Conservation (phyloP, 2,888 invertebrate species). For the Rosalia funebris region DNA sequence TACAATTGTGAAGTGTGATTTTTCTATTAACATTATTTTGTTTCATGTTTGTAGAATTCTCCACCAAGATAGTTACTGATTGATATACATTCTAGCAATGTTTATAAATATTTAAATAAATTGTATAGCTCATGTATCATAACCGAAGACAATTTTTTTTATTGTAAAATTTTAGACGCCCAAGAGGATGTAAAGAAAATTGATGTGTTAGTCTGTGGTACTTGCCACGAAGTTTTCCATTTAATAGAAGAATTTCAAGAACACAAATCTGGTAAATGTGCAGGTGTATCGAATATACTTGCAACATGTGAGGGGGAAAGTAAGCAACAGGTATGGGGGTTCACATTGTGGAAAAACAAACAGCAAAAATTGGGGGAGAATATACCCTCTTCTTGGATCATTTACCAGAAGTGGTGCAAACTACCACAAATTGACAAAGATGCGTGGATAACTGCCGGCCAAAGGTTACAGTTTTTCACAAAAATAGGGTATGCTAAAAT, state of each 20-base stretch:
- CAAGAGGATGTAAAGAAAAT: conserved; percentile 79
- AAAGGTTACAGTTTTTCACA: conserved; percentile 77
- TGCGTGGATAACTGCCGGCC: conserved; percentile 83
- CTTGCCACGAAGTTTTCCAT: conserved; percentile 82
- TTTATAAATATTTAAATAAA: too few species aligned
- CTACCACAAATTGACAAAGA: conserved; percentile 79
- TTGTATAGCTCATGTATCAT: too few species aligned
- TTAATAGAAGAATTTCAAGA: conserved; percentile 82
- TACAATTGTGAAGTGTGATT: too few species aligned
- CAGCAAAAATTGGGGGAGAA: conserved; percentile 71
- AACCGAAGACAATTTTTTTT: too few species aligned
- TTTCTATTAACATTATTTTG: too few species aligned
- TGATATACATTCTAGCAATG: too few species aligned
- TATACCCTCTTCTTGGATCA: conserved; percentile 72
- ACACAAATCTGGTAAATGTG: conserved; percentile 71
- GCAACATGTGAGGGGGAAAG: conserved; percentile 75
- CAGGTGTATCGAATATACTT: conserved; percentile 72
- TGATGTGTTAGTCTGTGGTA: conserved; percentile 86
- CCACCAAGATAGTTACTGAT: too few species aligned
- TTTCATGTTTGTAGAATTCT: too few species aligned
- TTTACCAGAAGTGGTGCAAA: conserved; percentile 86
- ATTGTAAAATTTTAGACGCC: conserved; percentile 72
- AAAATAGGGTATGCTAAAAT: conserved; percentile 76
- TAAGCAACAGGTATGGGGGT: conserved; percentile 88
- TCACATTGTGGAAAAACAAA: conserved; percentile 80